Conservation (phyloP, 2,113 vertebrate genomes). For the Enhydra lutris region DNA sequence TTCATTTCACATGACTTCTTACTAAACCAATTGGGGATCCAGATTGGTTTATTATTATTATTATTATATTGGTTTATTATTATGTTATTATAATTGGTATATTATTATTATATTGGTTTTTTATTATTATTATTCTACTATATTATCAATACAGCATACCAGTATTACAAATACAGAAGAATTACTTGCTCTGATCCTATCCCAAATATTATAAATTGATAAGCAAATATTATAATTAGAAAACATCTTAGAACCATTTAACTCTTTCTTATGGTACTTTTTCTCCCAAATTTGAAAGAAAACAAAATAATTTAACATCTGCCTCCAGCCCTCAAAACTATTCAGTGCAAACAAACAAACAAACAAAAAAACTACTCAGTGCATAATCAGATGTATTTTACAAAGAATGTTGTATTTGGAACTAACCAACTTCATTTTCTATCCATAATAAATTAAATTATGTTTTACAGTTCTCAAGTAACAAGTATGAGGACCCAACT, state of each 20-base stretch:
- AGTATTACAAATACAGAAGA: background rate
- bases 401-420: constrained; percentile 36
- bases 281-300: background rate
- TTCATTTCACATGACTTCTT: background rate
- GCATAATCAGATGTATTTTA: background rate
- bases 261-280: background rate
- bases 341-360: background rate
- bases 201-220: background rate
- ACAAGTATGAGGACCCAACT: constrained; percentile 82
- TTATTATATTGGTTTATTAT: too few relatives aligned
- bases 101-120: too few relatives aligned
- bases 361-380: background rate
- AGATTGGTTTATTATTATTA: background rate
- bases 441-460: constrained; percentile 26
- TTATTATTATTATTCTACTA: background rate
- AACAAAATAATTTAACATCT: constrained; percentile 8
- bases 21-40: background rate
- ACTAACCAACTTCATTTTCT: constrained; percentile 26
- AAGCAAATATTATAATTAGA: background rate
- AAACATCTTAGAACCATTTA: background rate
- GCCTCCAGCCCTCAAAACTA: background rate
- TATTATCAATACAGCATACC: background rate
- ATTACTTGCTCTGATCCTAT: background rate
- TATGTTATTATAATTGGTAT: too few relatives aligned
- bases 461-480: constrained; percentile 82